Conservation (phyloP, 2,888 invertebrate genomes). For the Gnatocerus cornutus region DNA sequence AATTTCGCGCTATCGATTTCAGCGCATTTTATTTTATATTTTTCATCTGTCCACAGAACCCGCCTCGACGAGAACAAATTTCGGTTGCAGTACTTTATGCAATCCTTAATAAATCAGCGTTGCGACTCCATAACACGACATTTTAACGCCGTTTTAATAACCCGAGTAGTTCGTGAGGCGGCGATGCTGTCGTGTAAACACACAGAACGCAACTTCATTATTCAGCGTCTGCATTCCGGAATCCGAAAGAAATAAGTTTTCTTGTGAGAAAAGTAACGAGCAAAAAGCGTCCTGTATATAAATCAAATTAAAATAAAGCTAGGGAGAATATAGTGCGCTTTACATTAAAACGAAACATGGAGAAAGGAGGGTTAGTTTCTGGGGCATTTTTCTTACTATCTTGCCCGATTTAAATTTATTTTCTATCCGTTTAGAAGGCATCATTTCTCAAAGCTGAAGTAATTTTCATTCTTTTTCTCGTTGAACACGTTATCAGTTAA, state of each 20-base stretch:
- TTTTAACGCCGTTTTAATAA: slow-evolving; percentile 32
- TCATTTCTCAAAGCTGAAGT: slow-evolving; percentile 30
- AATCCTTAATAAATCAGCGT: slow-evolving; percentile 22
- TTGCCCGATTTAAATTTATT: slow-evolving; percentile 40
- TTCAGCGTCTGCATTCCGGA: slow-evolving; percentile 14
- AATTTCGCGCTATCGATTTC: background rate
- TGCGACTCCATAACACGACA: slow-evolving; percentile 16
- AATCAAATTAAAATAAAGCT: slow-evolving; percentile 35
- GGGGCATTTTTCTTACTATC: slow-evolving; percentile 35
- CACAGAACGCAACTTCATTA: slow-evolving; percentile 26
- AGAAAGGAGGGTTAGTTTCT: slow-evolving; percentile 29
- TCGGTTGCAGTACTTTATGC: slow-evolving; percentile 10
- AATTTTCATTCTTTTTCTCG: slow-evolving; percentile 35
- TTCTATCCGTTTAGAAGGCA: slow-evolving; percentile 33
- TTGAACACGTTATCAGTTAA: slow-evolving; percentile 31
- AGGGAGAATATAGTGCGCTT: slow-evolving; percentile 20
- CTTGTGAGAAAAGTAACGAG: slow-evolving; percentile 27
- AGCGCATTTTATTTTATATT: background rate
- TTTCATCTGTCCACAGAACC: background rate
- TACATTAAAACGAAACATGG: slow-evolving; percentile 31
- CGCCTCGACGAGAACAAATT: background rate
- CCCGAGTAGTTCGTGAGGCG: slow-evolving; percentile 17
- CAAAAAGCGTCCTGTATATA: slow-evolving; percentile 24
- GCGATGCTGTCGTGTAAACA: slow-evolving; percentile 14
- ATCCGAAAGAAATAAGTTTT: slow-evolving; percentile 28